Conservation (phyloP, 2,888 invertebrate genomes). For the Meiosimyza platycephala region DNA sequence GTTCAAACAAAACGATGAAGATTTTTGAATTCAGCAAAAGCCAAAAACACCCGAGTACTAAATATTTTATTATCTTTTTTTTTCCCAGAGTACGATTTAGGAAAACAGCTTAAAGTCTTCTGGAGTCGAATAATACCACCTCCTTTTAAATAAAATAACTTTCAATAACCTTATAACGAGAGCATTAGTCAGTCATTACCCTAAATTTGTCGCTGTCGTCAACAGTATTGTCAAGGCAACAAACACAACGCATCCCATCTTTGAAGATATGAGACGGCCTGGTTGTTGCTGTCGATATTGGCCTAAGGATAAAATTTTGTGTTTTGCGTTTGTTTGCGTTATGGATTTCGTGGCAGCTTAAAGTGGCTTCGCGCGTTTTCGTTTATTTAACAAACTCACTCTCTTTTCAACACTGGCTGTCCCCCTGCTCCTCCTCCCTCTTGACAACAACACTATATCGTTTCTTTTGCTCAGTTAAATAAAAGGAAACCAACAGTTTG, state of each 20-base stretch:
- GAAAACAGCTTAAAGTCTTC: no score
- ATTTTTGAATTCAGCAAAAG: no score
- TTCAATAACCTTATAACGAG: no score
- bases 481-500: conserved; percentile 27
- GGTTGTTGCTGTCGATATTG: conserved; percentile 33
- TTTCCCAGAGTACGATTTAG: no score
- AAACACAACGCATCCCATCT: not conserved
- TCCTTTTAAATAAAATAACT: no score
- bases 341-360: conserved; percentile 64
- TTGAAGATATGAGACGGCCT: not conserved
- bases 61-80: no score
- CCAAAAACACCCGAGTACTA: no score
- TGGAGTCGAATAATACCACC: no score
- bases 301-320: conserved; percentile 28
- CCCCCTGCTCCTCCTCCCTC: no score
- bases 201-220: not conserved
- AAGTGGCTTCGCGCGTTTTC: conserved; percentile 61
- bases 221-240: conserved; percentile 11
- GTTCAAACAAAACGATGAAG: no score
- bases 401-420: conserved; percentile 15
- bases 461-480: not conserved
- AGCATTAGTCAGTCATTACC: no score
- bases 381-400: conserved; percentile 43
- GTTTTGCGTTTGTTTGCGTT: conserved; percentile 56
- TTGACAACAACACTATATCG: no score